Base-by-base conservation (phyloP, 1,140 invertebrate genomes). In the Conopomorpha cramerella region DNA sequence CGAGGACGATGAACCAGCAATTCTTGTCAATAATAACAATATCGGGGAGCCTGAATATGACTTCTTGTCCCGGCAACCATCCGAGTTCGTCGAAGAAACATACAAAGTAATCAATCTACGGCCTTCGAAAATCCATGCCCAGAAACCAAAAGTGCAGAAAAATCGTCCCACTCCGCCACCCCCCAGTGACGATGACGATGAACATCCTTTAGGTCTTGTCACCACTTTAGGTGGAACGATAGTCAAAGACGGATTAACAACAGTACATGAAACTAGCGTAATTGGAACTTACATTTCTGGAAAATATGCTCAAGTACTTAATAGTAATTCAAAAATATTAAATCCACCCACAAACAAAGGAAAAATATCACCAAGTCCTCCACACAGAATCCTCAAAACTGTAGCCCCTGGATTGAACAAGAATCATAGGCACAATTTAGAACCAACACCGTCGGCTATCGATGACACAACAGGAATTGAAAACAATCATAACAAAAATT, bases 221-320 rank as follows among this genome's bases (percentile, higher is more conserved):
- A 92, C 90, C 1, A 89, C 86, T 51, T 76, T 92, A 4, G 89
- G 89, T 19, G 91, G 90, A 13, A 93, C 89, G 2, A 84, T 92
- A 18, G 85, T 93, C 2, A 87, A 90, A 52, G 86, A 92, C 55
- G 91, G 91, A 1, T 53, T 87, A 0, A 93, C 90, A 1, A 93
- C 91, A 1, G 85, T 93, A 6, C 89, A 92, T 51, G 90, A 93
- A 73, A 93, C 91, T 0, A 91, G 87, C 54, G 91, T 93, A 8
- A 89, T 93, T 49, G 91, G 91, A 2, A 93, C 91, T 3, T 91
- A 88, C 51, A 91, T 93, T 47, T 89, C 88, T 35, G 90, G 90
- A 34, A 91, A 92, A 66, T 94, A 94, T 52, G 90, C 90, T 6
- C 87, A 90, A 64, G 86, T 94, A 2, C 67, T 91, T 4, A 85